These are phyloP conservation scores for Bolinopsis microptera DNA, from an alignment of 37 sponge, comb jelly and placozoan species.

Conservation along the genomic window DNA sequence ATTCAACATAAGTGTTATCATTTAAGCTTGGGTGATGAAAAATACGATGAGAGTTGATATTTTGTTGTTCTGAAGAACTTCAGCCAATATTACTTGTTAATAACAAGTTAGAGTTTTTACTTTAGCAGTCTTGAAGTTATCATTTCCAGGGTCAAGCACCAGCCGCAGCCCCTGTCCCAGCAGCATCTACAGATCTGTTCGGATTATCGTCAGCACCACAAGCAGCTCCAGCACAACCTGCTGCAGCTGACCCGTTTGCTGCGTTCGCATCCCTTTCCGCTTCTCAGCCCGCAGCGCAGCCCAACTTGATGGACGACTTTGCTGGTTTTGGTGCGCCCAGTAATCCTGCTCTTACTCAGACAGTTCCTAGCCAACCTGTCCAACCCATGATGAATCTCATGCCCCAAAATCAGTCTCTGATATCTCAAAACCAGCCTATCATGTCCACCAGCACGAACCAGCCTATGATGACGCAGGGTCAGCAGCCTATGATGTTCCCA, in stretches of 20 bases:
- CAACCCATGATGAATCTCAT: neutral
- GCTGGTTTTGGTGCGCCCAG: neutral
- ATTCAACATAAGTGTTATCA: too few relatives aligned
- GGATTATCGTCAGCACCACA: neutral
- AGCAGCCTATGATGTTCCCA: conserved; percentile 16
- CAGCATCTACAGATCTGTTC: neutral
- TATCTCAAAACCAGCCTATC: neutral
- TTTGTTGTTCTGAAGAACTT: too few relatives aligned
- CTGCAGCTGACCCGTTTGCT: conserved; percentile 15
- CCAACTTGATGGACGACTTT: conserved; percentile 63
- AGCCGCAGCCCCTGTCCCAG: neutral
- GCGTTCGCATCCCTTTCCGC: neutral
- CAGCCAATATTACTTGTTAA: too few relatives aligned
- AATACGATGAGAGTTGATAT: too few relatives aligned
- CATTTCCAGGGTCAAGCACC: neutral
- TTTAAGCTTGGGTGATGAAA: too few relatives aligned
- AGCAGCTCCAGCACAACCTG: neutral
- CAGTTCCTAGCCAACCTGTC: neutral
- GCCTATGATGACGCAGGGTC: neutral
- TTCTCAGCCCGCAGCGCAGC: neutral
- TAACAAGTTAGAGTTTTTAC: too few relatives aligned
- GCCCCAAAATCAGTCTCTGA: neutral
- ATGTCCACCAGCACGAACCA: neutral
- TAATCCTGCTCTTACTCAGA: neutral
- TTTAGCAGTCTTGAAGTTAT: too few relatives aligned